Percentiles rank a stretch among this genome's conserved stretches.
These are phyloP conservation scores for Morus bassanus DNA, from an alignment of 2,797 vertebrate species.

Conservation along the genomic window DNA sequence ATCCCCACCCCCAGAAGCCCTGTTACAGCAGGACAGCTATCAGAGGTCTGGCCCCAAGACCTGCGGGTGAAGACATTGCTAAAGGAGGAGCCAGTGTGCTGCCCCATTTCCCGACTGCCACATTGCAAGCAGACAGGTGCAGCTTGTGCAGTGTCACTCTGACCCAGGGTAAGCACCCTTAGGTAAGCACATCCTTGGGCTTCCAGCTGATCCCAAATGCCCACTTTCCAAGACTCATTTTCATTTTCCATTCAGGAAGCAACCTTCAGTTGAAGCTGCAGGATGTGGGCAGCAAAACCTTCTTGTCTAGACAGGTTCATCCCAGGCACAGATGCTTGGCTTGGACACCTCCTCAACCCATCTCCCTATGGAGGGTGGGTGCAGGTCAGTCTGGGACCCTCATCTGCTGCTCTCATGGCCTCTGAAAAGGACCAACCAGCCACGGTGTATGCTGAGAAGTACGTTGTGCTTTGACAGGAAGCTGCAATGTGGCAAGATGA, in stretches of 20 bases:
- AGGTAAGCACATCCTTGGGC: not conserved
- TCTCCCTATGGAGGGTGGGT: not conserved
- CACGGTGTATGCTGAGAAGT: not conserved
- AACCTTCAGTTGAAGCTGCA: not conserved
- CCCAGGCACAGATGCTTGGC: not conserved
- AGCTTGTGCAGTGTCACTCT: not conserved
- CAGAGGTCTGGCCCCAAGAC: not conserved
- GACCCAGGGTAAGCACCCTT: not conserved
- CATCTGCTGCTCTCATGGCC: not conserved
- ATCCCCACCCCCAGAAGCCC: not conserved
- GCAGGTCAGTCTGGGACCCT: not conserved
- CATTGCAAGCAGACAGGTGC: not conserved
- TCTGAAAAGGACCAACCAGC: not conserved
- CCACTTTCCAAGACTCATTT: not conserved
- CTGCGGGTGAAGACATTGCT: not conserved
- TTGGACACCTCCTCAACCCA: not conserved
- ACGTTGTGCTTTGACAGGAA: conserved; percentile 41
- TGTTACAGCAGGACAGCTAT: not conserved
- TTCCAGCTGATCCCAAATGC: not conserved
- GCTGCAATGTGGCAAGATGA: conserved; percentile 31
- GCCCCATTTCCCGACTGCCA: accelerated
- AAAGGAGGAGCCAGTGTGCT: not conserved
- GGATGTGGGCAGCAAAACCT: not conserved
- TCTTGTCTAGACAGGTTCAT: not conserved
- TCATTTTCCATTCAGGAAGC: not conserved